These are phyloP conservation scores for Cephalotes varians DNA, from an alignment of 2,888 invertebrate genomes.

Conservation along the genomic window DNA sequence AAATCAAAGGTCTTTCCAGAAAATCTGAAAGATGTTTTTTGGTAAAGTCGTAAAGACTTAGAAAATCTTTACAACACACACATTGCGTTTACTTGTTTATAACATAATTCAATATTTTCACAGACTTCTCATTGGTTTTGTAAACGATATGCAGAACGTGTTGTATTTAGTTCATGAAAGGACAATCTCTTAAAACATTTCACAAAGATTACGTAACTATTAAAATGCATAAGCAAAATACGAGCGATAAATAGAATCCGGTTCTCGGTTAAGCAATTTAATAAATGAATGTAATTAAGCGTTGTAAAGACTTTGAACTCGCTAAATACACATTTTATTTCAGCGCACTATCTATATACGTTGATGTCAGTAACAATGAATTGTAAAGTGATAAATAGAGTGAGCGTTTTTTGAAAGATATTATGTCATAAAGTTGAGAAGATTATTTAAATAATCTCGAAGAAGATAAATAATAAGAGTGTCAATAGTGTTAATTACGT, in stretches of 20 bases:
- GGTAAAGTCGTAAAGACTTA: no score
- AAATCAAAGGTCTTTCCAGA: no score
- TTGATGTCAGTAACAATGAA: neutral
- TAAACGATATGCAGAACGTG: neutral
- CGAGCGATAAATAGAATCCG: slow-evolving; percentile 23
- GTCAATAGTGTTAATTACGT: neutral
- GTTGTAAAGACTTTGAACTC: neutral
- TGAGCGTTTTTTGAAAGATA: neutral
- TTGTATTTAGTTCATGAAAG: neutral
- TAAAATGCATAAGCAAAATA: neutral
- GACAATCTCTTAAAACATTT: neutral
- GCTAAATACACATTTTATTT: neutral
- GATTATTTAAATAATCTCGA: neutral
- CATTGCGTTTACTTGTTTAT: no score
- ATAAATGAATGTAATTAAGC: neutral
- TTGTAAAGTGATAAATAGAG: neutral
- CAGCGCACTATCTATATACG: neutral
- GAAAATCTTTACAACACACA: no score
- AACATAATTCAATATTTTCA: neutral
- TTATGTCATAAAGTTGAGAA: neutral
- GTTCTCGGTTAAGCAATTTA: slow-evolving; percentile 38
- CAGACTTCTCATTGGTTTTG: neutral
- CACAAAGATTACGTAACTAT: slow-evolving; percentile 18
- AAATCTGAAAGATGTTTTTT: no score
- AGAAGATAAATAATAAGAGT: neutral